These are phyloP conservation scores for Diabrotica virgifera DNA, from an alignment of 1,140 invertebrate genomes.

Conservation along the genomic window DNA sequence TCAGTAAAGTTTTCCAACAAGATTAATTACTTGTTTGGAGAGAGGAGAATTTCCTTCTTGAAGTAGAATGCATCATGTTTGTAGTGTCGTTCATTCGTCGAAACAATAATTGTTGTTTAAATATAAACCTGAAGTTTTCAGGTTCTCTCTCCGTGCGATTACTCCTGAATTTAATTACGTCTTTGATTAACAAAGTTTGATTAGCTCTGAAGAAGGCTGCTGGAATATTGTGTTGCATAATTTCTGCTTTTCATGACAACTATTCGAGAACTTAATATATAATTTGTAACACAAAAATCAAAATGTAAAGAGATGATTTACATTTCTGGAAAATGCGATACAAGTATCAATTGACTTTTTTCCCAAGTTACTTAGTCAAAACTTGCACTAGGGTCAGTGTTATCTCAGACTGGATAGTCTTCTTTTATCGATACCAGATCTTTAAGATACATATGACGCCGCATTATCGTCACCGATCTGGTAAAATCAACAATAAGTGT, in stretches of 20 bases:
- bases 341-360: too few species aligned
- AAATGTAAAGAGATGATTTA: too few species aligned
- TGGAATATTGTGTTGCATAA: neutral
- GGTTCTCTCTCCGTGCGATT: constrained; percentile 11
- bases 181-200: constrained; percentile 16
- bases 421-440: too few species aligned
- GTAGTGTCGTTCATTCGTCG: neutral
- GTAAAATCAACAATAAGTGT: too few species aligned
- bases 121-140: constrained; percentile 12
- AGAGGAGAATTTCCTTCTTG: neutral
- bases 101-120: constrained; percentile 10
- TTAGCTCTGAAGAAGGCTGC: constrained; percentile 3
- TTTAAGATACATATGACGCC: too few species aligned
- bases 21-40: constrained; percentile 5
- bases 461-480: too few species aligned
- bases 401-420: too few species aligned
- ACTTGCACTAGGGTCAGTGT: too few species aligned
- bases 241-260: neutral
- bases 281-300: too few species aligned
- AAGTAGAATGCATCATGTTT: constrained; percentile 3
- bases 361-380: too few species aligned
- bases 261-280: neutral
- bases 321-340: too few species aligned
- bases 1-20: neutral
- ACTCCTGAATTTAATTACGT: constrained; percentile 12